Conservation (phyloP, 2,113 vertebrate genomes). For the Struthio camelus region DNA sequence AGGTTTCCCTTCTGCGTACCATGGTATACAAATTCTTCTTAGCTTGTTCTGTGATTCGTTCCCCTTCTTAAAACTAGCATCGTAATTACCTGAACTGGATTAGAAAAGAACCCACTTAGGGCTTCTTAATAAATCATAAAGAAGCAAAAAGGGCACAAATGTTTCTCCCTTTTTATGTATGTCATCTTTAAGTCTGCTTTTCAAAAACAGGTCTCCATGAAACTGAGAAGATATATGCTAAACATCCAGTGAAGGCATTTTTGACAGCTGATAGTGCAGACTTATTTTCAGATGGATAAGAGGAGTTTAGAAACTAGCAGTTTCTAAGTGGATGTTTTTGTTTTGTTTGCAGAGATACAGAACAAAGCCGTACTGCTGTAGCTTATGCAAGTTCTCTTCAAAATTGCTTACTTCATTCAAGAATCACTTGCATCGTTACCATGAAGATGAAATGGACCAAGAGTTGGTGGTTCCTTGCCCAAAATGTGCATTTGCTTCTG, state of each 20-base stretch:
- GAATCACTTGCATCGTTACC: conserved; percentile 83
- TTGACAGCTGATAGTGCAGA: not conserved
- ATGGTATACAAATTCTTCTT: not conserved
- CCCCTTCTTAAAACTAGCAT: not conserved
- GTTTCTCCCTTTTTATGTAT: not conserved
- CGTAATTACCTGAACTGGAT: not conserved
- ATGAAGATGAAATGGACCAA: conserved; percentile 84
- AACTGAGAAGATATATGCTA: not conserved
- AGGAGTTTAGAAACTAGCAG: not conserved
- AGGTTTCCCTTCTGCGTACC: not conserved
- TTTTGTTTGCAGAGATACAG: conserved; percentile 83
- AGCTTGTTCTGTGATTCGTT: not conserved
- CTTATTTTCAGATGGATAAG: not conserved
- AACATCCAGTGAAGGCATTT: not conserved
- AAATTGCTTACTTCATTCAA: conserved; percentile 82
- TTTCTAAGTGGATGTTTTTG: conserved; percentile 36
- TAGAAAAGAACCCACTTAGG: not conserved
- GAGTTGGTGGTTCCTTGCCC: conserved; percentile 84
- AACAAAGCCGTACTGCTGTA: conserved; percentile 85
- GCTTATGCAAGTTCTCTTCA: conserved; percentile 85
- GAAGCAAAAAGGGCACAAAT: not conserved
- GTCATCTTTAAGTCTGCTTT: not conserved
- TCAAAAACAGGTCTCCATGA: not conserved
- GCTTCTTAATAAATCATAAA: not conserved
- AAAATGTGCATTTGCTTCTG: conserved; percentile 80